Conservation (phyloP, 2,797 vertebrate genomes). For the Rhinichthys osculus region DNA sequence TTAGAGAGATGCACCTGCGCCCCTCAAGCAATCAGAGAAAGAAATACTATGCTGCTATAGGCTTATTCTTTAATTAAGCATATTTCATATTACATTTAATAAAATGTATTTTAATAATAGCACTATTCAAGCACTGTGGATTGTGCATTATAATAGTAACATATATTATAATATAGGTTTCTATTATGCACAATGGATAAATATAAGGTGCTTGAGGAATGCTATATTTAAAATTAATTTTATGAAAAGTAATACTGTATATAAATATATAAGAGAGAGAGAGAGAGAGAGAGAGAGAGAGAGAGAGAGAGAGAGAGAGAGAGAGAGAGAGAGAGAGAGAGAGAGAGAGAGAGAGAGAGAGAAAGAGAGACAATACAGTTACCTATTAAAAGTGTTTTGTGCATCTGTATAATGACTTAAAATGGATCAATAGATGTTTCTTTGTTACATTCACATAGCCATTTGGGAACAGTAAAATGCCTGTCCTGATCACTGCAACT, state of each 20-base stretch:
- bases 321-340: too few species aligned
- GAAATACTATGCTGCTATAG: neutral
- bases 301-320: too few species aligned
- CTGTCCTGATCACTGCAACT: slow-evolving; percentile 67
- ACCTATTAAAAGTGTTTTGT: too few species aligned
- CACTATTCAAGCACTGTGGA: neutral
- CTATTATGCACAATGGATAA: neutral
- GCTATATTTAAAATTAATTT: too few species aligned
- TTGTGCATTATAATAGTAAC: neutral
- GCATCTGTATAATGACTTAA: neutral
- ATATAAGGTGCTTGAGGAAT: too few species aligned
- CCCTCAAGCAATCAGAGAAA: slow-evolving; percentile 67
- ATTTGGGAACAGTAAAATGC: slow-evolving; percentile 69
- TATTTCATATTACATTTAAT: neutral
- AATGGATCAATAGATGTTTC: neutral
- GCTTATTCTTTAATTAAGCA: neutral
- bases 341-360: too few species aligned
- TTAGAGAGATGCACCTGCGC: slow-evolving; percentile 66
- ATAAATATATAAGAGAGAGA: too few species aligned
- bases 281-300: too few species aligned
- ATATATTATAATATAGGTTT: neutral
- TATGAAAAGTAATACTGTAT: too few species aligned
- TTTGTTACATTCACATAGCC: neutral
- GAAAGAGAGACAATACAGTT: too few species aligned
- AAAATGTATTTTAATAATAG: neutral